Evolutionary conservation across 2,113 vertebrate species (phyloP).

Genomic region (Alexandromys fortis): DNA sequence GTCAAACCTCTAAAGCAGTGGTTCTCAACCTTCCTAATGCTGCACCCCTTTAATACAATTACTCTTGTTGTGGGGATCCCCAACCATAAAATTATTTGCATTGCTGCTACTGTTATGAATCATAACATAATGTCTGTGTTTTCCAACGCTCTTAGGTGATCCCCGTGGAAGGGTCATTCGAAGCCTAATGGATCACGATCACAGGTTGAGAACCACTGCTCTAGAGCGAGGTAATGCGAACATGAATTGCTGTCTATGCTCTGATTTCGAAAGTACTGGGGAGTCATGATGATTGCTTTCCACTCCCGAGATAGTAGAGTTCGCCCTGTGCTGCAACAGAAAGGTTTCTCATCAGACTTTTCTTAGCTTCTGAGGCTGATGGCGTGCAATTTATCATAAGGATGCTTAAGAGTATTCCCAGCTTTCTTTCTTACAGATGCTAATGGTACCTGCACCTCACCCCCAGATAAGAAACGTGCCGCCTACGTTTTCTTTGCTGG

Average conservation of each 20-base stretch:
- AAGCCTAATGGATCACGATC: not conserved
- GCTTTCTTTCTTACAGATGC: not conserved
- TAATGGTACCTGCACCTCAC: not conserved
- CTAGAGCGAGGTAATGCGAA: not conserved
- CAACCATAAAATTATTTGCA: not conserved
- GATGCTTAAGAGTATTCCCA: not conserved
- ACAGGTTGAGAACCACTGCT: not conserved
- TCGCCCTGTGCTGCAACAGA: not conserved
- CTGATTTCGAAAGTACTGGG: not conserved
- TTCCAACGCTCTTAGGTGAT: not conserved
- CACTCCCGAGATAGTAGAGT: not conserved
- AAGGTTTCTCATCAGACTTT: not conserved
- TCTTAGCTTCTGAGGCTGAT: not conserved
- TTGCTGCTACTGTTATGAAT: not conserved
- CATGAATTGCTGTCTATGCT: not conserved
- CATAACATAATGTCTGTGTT: not conserved
- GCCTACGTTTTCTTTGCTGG: not conserved
- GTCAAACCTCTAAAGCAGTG: not conserved
- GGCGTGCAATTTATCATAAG: too few relatives aligned
- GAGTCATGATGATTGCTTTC: not conserved
- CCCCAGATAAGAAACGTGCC: not conserved
- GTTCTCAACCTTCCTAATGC: not conserved
- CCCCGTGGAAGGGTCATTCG: not conserved
- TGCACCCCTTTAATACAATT: not conserved
- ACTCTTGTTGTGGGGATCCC: not conserved